Conservation (phyloP, 2,113 vertebrate genomes). For the Macrotis lagotis region DNA sequence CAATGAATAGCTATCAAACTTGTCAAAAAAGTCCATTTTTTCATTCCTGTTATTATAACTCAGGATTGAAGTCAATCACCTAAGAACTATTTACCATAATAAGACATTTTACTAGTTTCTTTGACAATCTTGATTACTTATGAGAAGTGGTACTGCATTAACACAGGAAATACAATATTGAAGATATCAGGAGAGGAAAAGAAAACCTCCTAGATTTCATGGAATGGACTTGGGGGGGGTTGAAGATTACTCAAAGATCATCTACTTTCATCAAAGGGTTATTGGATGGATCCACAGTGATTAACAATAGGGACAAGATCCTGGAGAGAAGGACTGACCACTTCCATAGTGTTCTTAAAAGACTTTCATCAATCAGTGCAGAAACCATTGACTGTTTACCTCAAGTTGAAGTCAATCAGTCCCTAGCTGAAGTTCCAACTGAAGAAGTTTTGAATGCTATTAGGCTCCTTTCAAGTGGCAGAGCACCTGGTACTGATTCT, state of each 20-base stretch:
- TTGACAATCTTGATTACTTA: neutral
- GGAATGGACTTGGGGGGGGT: neutral
- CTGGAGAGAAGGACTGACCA: too few species aligned
- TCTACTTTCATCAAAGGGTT: neutral
- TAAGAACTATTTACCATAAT: rapidly evolving
- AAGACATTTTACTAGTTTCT: neutral
- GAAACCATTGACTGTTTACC: too few species aligned
- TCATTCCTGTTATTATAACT: neutral
- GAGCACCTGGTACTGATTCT: too few species aligned
- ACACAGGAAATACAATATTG: neutral
- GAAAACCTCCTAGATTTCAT: neutral
- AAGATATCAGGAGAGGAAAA: rapidly evolving
- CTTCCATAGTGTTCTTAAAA: too few species aligned
- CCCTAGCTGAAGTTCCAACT: too few species aligned
- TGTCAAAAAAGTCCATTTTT: slow-evolving; percentile 36
- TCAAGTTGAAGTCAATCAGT: too few species aligned
- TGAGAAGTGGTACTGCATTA: neutral
- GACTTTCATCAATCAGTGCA: too few species aligned
- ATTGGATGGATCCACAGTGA: too few species aligned
- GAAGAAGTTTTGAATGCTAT: too few species aligned
- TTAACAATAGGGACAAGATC: too few species aligned
- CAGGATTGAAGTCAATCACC: rapidly evolving
- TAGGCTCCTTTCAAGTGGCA: too few species aligned
- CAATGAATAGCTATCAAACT: slow-evolving; percentile 58
- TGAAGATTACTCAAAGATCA: neutral